phyloP scores from a whole-genome alignment of 2,888 invertebrate species.

The Diarsia rubi region DNA sequence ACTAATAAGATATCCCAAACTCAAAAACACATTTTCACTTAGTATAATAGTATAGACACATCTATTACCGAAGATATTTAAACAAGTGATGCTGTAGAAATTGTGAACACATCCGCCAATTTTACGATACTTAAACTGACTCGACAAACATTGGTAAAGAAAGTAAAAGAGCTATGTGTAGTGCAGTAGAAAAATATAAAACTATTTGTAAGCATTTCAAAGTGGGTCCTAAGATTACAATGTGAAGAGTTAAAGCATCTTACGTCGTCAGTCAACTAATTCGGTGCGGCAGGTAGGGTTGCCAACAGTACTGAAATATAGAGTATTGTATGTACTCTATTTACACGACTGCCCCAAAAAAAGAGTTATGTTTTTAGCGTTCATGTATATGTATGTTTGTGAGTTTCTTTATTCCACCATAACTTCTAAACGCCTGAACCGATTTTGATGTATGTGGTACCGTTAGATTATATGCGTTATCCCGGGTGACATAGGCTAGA shows the following conservation, averaged over 20 bases:
- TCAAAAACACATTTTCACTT: slow-evolving; percentile 15
- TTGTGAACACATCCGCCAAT: background rate
- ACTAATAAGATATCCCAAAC: background rate
- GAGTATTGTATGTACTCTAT: background rate
- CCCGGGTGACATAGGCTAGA: no score
- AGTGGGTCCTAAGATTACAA: background rate
- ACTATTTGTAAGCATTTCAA: background rate
- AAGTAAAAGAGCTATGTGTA: background rate
- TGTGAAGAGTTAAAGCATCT: slow-evolving; percentile 7
- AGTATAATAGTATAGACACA: slow-evolving; percentile 11
- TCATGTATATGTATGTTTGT: no score
- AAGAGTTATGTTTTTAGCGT: no score
- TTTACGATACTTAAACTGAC: background rate
- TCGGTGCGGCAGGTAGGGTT: slow-evolving; percentile 7
- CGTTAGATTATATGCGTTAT: no score
- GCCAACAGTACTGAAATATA: background rate
- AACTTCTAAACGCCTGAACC: no score
- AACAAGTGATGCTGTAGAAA: background rate
- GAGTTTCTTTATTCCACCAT: no score
- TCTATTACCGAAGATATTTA: background rate
- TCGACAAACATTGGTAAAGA: background rate
- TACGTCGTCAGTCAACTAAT: background rate
- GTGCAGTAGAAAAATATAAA: background rate
- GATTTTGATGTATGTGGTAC: no score
- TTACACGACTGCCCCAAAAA: no score